phyloP scores from a whole-genome alignment of 2,113 vertebrate genomes.

The Cephalopholis sonnerati region DNA sequence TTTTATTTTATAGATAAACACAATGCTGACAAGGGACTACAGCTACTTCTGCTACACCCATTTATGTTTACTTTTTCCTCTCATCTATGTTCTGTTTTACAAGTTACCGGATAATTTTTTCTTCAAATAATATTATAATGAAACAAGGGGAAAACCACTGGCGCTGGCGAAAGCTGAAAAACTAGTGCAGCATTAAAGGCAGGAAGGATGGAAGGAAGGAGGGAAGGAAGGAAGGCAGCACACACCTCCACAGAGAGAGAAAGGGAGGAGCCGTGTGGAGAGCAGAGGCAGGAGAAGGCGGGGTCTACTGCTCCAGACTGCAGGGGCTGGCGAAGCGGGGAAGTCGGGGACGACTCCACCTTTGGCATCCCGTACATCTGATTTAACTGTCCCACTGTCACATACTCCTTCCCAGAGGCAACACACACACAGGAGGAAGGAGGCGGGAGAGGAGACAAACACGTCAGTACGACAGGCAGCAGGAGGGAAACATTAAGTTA shows the following conservation, averaged over 20 bases:
- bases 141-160: too few relatives aligned
- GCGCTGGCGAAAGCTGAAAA: background rate
- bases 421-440: slow-evolving; percentile 37
- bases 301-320: slow-evolving; percentile 78
- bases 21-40: too few relatives aligned
- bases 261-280: slow-evolving; percentile 84
- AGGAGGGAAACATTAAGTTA: slow-evolving; percentile 75
- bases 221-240: slow-evolving; percentile 56
- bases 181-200: background rate
- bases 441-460: slow-evolving; percentile 77
- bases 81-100: too few relatives aligned
- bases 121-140: too few relatives aligned
- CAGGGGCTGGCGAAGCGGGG: slow-evolving; percentile 74
- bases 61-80: too few relatives aligned
- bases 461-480: slow-evolving; percentile 50
- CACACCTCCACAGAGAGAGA: slow-evolving; percentile 89
- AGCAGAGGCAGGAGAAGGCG: slow-evolving; percentile 82
- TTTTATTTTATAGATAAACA: too few relatives aligned
- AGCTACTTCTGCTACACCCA: too few relatives aligned
- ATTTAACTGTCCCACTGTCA: slow-evolving; percentile 81
- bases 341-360: slow-evolving; percentile 81
- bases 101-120: too few relatives aligned
- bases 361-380: slow-evolving; percentile 85
- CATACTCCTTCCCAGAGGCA: slow-evolving; percentile 73
- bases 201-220: background rate